Percentiles rank a stretch among this genome's conserved stretches.
These are phyloP conservation scores for Cryptophagus acutangulus DNA, from an alignment of 2,888 invertebrate genomes.

Conservation along the genomic window DNA sequence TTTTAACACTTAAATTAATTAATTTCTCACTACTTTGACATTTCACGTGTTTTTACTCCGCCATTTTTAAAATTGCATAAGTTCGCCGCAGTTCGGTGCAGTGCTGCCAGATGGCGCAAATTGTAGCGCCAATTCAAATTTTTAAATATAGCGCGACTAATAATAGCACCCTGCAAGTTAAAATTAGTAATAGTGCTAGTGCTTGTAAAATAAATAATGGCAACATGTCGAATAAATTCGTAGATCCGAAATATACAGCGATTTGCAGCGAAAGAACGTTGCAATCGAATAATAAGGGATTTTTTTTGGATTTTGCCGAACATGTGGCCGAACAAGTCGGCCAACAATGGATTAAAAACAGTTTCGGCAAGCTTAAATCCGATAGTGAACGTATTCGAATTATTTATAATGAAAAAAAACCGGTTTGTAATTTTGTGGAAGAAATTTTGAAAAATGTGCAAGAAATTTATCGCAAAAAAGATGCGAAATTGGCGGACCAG, in stretches of 20 bases:
- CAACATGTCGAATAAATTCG: background rate
- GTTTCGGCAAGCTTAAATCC: constrained; percentile 55
- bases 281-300: constrained; percentile 69
- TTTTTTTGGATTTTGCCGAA: constrained; percentile 64
- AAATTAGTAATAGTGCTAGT: no score
- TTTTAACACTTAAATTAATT: no score
- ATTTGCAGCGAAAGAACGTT: constrained; percentile 72
- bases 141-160: no score
- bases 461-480: constrained; percentile 64
- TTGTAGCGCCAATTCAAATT: no score
- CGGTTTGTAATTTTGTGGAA: constrained; percentile 34
- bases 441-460: constrained; percentile 59
- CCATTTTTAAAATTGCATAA: no score
- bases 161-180: no score
- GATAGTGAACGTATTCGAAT: constrained; percentile 57
- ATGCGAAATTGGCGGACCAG: constrained; percentile 56
- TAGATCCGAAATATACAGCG: constrained; percentile 50
- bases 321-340: constrained; percentile 54
- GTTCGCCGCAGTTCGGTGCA: no score
- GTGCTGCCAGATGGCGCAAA: no score
- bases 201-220: background rate
- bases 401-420: constrained; percentile 50
- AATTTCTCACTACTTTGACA: no score
- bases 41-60: no score
- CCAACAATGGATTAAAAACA: constrained; percentile 56